These are phyloP conservation scores for Physeter macrocephalus DNA, from an alignment of 2,113 vertebrate genomes.

Conservation along the genomic window DNA sequence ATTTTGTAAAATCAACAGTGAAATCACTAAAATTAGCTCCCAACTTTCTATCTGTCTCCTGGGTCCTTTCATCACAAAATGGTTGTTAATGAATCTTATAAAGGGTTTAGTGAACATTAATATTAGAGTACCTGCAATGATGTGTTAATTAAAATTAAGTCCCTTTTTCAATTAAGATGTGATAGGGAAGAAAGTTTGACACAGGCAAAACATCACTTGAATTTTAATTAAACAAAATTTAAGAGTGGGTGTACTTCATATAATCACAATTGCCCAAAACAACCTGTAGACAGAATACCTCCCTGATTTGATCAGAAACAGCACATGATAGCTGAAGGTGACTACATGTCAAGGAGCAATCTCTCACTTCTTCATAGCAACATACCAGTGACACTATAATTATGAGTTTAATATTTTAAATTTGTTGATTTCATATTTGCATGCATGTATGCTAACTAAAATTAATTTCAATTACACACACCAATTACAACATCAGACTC, in stretches of 20 bases:
- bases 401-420: constrained; percentile 83
- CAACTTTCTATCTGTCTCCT: constrained; percentile 22
- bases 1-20: constrained; percentile 49
- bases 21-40: constrained; percentile 41
- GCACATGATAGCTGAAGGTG: constrained; percentile 25
- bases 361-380: constrained; percentile 58
- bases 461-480: constrained; percentile 87
- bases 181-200: constrained; percentile 39
- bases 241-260: neutral
- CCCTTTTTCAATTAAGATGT: constrained; percentile 45
- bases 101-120: constrained; percentile 53
- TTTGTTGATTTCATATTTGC: constrained; percentile 83
- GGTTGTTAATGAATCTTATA: constrained; percentile 55
- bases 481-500: constrained; percentile 84
- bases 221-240: constrained; percentile 52
- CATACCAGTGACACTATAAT: constrained; percentile 76
- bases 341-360: constrained; percentile 46
- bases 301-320: neutral
- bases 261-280: constrained; percentile 35
- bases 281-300: constrained; percentile 27
- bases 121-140: constrained; percentile 56
- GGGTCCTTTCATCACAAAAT: constrained; percentile 47
- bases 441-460: constrained; percentile 82
- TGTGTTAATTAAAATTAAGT: constrained; percentile 67
- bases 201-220: constrained; percentile 33